Percentiles rank a stretch among this genome's conserved stretches.
Evolutionary conservation across 2,113 vertebrate genomes (phyloP).

Genomic region (Chamaea fasciata): DNA sequence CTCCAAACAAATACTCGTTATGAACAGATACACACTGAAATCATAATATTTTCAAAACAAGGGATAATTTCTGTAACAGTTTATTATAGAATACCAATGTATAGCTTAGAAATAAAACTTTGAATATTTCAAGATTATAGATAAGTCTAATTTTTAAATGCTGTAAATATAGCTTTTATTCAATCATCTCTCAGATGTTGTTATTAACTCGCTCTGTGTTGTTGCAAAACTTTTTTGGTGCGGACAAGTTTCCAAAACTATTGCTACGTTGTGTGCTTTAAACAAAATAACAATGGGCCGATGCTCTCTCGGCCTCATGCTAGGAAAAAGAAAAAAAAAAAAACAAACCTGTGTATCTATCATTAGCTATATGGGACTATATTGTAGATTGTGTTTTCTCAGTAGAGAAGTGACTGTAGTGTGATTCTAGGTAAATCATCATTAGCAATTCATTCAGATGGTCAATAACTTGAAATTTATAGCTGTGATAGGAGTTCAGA

Average conservation of each 20-base stretch:
- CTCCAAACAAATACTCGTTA: constrained; percentile 83
- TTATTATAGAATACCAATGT: constrained; percentile 96
- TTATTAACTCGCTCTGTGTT: constrained; percentile 88
- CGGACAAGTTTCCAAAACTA: constrained; percentile 84
- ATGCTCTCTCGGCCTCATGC: constrained; percentile 69
- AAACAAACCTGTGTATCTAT: constrained; percentile 82
- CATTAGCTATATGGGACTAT: constrained; percentile 89
- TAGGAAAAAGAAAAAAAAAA: constrained; percentile 72
- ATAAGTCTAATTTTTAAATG: constrained; percentile 89
- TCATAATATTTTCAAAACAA: constrained; percentile 94
- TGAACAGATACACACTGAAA: constrained; percentile 84
- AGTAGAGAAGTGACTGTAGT: constrained; percentile 89
- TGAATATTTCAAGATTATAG: constrained; percentile 92
- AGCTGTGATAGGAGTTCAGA: constrained; percentile 82
- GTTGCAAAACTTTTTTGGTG: constrained; percentile 85
- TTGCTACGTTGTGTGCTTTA: constrained; percentile 87
- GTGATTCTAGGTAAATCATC: constrained; percentile 86
- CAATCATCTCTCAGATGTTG: constrained; percentile 82
- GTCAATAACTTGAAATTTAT: constrained; percentile 85
- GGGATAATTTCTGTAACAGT: constrained; percentile 94
- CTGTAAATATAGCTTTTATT: constrained; percentile 95
- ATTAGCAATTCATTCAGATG: constrained; percentile 86
- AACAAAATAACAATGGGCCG: constrained; percentile 77
- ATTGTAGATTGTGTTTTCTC: constrained; percentile 90
- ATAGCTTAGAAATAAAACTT: constrained; percentile 96